Evolutionary conservation across 2,888 invertebrate genomes (phyloP), one percentile per base, ranked within the genome.

Genomic region (Callinectes sapidus): DNA sequence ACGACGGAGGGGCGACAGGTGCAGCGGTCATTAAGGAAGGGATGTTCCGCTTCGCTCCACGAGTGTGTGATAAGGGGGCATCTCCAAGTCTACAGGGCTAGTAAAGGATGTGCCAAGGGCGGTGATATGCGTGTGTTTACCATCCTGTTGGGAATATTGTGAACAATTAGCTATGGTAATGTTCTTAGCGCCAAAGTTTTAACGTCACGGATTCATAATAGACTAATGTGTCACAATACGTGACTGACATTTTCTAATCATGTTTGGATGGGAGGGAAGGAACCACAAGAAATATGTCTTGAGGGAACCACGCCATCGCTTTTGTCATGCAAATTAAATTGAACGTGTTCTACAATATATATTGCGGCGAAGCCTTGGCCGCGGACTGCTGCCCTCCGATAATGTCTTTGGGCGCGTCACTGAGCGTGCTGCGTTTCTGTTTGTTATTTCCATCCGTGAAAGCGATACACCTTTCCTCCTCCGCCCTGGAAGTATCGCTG

Each of bases 161-260:
- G 91, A 92, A 90, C 92, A 91, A 92, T 92, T 92, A 92, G 91
- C 48, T 92, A 92, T 92, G 92, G 85, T 92, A 92, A 92, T 92
- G 89, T 66, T 18, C 87, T 90, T 91, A 55, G 48, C 89, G 89
- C 91, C 90, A 91, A 90, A 92, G 88, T 89, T 91, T 91, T 91
- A 91, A 91, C 90, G 92, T 89, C 92, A 88, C 86, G 42, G 39
- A 42, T 77, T 61, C 89, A 85, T 92, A 89, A 92, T 92, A 42
- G 86, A 42, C 85, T 88, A 39, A 92, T 92, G 89, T 89, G 89
- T 92, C 89, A 89, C 92, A 92, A 87, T 92, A 66, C 90, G 48
- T 14, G 39, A 39, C 90, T 61, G 42, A 77, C 92, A 61, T 90
- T 87, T 81, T 92, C 90, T 90, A 88, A 90, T 90, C 92, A 92